phyloP scores from a whole-genome alignment of 2,113 vertebrate species.

The Plecturocebus donacophilus region DNA sequence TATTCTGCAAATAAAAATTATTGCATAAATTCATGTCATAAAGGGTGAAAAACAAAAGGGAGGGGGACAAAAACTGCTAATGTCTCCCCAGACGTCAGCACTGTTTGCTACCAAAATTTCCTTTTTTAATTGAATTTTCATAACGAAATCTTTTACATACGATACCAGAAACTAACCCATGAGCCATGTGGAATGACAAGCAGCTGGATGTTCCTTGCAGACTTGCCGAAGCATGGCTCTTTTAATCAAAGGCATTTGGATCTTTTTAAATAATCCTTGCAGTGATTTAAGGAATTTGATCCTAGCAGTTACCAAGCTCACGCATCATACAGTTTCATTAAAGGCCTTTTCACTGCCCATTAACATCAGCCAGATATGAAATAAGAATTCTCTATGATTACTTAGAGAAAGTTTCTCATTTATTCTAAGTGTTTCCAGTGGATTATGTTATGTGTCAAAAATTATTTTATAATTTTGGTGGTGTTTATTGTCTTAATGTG shows the following conservation, averaged over 20 bases:
- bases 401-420: background rate
- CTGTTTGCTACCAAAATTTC: background rate
- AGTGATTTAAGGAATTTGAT: conserved; percentile 38
- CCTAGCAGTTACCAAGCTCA: conserved; percentile 31
- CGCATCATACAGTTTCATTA: conserved; percentile 37
- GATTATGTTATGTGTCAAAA: background rate
- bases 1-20: background rate
- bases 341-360: conserved; percentile 51
- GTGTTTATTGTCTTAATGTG: background rate
- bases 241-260: background rate
- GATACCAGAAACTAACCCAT: background rate
- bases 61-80: background rate
- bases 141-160: background rate
- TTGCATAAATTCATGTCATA: background rate
- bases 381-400: background rate
- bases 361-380: background rate
- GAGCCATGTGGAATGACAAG: background rate
- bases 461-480: background rate
- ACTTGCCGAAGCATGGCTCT: background rate
- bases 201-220: background rate
- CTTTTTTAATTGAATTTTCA: background rate
- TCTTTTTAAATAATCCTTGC: background rate
- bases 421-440: background rate
- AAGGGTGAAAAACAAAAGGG: background rate
- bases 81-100: background rate